Evolutionary conservation across 2,113 vertebrate genomes (phyloP).

Genomic region (Triplophysa dalaica): DNA sequence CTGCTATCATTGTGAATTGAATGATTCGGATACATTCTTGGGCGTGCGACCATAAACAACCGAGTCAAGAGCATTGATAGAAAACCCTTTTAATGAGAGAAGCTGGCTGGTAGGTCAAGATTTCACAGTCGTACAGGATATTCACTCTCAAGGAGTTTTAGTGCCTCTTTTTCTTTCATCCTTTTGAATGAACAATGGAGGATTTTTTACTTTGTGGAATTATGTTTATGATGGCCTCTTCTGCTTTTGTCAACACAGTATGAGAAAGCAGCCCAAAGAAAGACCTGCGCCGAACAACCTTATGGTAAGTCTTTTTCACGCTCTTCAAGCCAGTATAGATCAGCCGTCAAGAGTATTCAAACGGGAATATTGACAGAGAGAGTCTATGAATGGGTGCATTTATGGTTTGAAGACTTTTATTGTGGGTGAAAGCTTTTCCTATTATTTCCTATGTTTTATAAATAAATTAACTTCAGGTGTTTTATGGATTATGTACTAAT

Average conservation of each 20-base stretch:
- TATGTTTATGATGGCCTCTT: slow-evolving; percentile 23
- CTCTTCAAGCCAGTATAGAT: neutral
- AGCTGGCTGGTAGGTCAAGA: slow-evolving; percentile 5
- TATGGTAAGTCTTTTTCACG: slow-evolving; percentile 81
- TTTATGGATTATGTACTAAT: neutral
- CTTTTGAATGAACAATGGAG: neutral
- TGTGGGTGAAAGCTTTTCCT: slow-evolving; percentile 21
- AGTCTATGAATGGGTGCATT: slow-evolving; percentile 19
- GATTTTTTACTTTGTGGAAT: slow-evolving; percentile 10
- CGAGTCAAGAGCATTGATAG: neutral
- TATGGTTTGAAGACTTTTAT: neutral
- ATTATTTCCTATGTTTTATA: neutral
- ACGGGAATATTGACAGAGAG: neutral
- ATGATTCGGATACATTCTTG: too few species aligned
- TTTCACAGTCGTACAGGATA: neutral
- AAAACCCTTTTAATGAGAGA: neutral
- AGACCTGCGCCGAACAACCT: slow-evolving; percentile 94
- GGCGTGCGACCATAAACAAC: too few species aligned
- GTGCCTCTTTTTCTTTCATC: neutral
- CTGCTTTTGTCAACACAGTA: slow-evolving; percentile 72
- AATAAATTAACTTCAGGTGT: neutral
- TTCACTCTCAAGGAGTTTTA: neutral
- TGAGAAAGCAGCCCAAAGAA: slow-evolving; percentile 93
- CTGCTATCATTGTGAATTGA: too few species aligned
- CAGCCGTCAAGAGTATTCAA: neutral